Evolutionary conservation across 2,797 vertebrate genomes (phyloP).

Genomic region (Chelonia mydas): DNA sequence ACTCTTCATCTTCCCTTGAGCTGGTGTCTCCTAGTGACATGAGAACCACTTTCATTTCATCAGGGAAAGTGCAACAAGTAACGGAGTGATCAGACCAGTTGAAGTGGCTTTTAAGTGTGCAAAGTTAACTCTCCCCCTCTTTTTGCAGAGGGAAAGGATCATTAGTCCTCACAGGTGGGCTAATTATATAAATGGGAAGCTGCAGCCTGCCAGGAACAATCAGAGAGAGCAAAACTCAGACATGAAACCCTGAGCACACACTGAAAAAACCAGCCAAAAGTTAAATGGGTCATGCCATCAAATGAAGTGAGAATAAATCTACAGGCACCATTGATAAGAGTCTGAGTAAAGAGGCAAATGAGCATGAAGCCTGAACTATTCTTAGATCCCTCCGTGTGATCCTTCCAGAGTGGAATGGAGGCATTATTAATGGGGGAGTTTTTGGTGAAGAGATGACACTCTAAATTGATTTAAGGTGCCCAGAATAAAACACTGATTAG

Average conservation of each 20-base stretch:
- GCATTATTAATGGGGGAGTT: not conserved
- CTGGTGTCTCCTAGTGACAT: not conserved
- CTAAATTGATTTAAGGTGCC: not conserved
- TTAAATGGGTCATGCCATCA: not conserved
- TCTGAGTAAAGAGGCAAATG: not conserved
- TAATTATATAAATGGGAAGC: not conserved
- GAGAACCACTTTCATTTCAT: conserved; percentile 14
- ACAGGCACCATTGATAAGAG: not conserved
- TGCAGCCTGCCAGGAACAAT: not conserved
- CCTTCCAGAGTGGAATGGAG: not conserved
- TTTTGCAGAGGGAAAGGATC: not conserved
- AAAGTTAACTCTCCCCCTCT: conserved; percentile 39
- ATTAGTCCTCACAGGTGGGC: not conserved
- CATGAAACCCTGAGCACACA: not conserved
- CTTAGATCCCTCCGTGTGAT: not conserved
- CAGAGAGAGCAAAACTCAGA: not conserved
- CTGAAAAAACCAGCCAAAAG: conserved; percentile 13
- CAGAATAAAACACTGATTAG: not conserved
- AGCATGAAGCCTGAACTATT: not conserved
- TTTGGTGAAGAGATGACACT: not conserved
- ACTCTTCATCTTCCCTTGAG: not conserved
- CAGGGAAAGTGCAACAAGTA: conserved; percentile 35
- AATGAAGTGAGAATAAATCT: not conserved
- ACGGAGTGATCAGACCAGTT: conserved; percentile 30
- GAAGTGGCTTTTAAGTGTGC: conserved; percentile 41